A percentile compares a stretch with the other conserved stretches of the same genome.
Evolutionary conservation across 2,888 invertebrate genomes (phyloP).

Genomic region (Pterobdella sp.): DNA sequence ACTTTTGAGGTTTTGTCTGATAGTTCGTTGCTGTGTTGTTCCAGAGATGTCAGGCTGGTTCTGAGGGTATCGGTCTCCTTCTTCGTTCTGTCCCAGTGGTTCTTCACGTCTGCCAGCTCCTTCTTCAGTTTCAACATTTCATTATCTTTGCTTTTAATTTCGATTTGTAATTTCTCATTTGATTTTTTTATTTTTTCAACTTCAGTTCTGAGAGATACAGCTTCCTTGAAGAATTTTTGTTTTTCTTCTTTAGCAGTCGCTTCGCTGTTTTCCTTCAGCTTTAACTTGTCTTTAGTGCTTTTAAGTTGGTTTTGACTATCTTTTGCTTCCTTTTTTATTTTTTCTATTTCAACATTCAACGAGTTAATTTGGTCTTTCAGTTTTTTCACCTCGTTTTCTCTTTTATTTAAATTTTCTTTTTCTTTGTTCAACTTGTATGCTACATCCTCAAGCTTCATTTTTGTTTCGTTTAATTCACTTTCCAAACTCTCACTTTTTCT

Average conservation of each 20-base stretch:
- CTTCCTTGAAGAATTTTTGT: constrained; percentile 14
- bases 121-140: constrained; percentile 17
- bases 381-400: constrained; percentile 28
- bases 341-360: constrained; percentile 18
- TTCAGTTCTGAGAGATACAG: not conserved
- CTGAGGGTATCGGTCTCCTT: constrained; percentile 15
- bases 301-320: constrained; percentile 19
- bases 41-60: constrained; percentile 18
- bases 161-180: not conserved
- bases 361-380: constrained; percentile 21
- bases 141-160: constrained; percentile 7
- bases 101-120: not conserved
- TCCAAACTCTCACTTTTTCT: constrained; percentile 7
- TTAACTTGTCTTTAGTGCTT: constrained; percentile 28
- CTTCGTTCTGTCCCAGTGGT: constrained; percentile 2
- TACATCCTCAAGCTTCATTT: not conserved
- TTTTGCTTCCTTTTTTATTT: not conserved
- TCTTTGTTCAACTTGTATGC: constrained; percentile 23
- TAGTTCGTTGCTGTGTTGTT: constrained; percentile 24
- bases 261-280: not conserved
- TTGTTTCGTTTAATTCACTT: not conserved
- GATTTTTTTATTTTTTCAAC: constrained; percentile 16
- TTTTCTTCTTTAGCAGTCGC: constrained; percentile 11
- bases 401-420: constrained; percentile 17
- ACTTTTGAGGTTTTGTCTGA: constrained; percentile 25